Conservation (phyloP, 2,797 vertebrate species). For the Psittacula echo region DNA sequence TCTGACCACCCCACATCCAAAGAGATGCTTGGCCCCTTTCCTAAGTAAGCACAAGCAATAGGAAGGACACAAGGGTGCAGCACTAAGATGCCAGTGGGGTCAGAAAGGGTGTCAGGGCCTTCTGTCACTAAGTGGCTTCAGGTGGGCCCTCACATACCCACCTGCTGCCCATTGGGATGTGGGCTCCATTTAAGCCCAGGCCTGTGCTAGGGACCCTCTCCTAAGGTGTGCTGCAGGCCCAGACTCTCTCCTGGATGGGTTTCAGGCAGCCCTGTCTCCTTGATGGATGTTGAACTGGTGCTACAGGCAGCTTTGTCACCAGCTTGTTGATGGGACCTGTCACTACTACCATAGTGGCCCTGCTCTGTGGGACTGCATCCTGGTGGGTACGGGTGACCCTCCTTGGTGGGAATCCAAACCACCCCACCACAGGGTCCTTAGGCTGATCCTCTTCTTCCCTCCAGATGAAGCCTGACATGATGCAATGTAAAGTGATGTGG, state of each 20-base stretch:
- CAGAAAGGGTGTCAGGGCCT: not conserved
- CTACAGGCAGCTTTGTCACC: not conserved
- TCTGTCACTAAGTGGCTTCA: not conserved
- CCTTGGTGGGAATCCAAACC: not conserved
- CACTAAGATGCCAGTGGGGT: not conserved
- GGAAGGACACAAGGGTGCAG: not conserved
- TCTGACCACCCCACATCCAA: accelerated
- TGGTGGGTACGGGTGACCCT: not conserved
- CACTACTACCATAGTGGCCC: not conserved
- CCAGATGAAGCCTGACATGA: accelerated
- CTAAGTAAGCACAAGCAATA: not conserved
- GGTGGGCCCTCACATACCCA: not conserved
- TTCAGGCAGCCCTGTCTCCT: not conserved
- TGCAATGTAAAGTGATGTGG: accelerated
- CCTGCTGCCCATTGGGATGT: accelerated
- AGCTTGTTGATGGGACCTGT: not conserved
- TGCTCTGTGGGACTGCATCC: not conserved
- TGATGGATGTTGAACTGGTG: not conserved
- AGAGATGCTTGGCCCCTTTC: not conserved
- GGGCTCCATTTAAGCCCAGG: not conserved
- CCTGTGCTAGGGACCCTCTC: accelerated
- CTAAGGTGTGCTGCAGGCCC: not conserved
- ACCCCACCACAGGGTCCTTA: not conserved
- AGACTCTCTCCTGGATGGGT: not conserved
- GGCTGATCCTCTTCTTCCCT: not conserved